Evolutionary conservation across 1,140 invertebrate species (phyloP), one percentile per base, ranked within the genome.

Genomic region (Ceratina japonica): DNA sequence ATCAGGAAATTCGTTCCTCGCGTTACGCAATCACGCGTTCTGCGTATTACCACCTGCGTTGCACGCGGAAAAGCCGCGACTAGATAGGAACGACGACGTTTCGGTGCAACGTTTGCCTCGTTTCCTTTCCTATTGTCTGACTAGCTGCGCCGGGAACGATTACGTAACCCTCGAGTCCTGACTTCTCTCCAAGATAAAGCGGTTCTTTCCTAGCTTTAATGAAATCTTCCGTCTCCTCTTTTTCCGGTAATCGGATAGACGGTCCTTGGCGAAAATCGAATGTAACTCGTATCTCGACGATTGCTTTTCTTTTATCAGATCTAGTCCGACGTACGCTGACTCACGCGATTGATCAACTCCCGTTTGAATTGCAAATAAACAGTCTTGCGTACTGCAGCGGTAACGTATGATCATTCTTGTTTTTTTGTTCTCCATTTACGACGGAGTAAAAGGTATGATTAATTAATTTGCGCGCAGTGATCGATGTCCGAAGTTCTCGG

Each of bases 111-210:
- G 66, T 37, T 62, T 16, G 56, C 37, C 12, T 13, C 15, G 27
- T 62, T 77, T 77, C 59, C 68, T 71, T 54, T 31, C 22, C 74
- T 37, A 72, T 77, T 72, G 68, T 77, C 15, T 15, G 51, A 37
- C 52, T 58, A 31, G 15, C 64, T 58, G 27, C 66, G 49, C 18
- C 64, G 15, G 4, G 15, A 12, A 10, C 24, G 24, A 22, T 77
- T 77, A 49, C 58, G 15, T 54, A 77, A 71, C 31, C 10, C 27
- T n/a, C 15, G n/a, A 7, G 15, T 62, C n/a, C 22, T 52, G 44
- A 51, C 44, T 52, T 22, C 22, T 49, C 5, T 31, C 13, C 22
- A 12, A 27, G 59, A 73, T 74, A 54, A 64, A 54, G n/a, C 20
- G 18, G 8, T n/a, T 16, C 58, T 63, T 31, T 54, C 49, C 24